Percentiles rank a stretch among this genome's conserved stretches.
Evolutionary conservation across 2,888 invertebrate species (phyloP).

Genomic region (Drosophila acutilabella): DNA sequence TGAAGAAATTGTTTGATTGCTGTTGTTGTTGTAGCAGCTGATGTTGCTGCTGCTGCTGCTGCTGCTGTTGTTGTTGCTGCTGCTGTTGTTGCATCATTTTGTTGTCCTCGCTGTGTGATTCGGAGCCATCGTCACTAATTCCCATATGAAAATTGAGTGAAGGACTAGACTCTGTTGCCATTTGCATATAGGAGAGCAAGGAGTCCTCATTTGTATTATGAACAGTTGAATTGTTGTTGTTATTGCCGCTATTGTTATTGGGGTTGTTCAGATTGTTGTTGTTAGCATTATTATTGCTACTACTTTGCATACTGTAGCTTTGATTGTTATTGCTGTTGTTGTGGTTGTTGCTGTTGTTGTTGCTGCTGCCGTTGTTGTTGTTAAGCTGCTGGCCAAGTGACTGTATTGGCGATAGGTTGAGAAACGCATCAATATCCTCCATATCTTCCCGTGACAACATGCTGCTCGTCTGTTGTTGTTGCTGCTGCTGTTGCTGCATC

Average conservation of each 20-base stretch:
- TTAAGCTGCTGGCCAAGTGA: slow-evolving; percentile 56
- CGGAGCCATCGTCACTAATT: slow-evolving; percentile 79
- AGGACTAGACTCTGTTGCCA: slow-evolving; percentile 79
- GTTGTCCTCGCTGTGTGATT: slow-evolving; percentile 78
- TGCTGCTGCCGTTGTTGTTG: slow-evolving; percentile 37
- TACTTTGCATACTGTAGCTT: slow-evolving; percentile 20
- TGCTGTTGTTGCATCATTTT: slow-evolving; percentile 60
- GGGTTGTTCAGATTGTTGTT: slow-evolving; percentile 38
- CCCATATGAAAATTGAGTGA: slow-evolving; percentile 83
- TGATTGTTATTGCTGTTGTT: slow-evolving; percentile 36
- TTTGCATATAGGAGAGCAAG: slow-evolving; percentile 84
- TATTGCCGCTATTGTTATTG: slow-evolving; percentile 19
- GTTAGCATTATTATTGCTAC: slow-evolving; percentile 35
- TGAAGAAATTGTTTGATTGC: slow-evolving; percentile 65
- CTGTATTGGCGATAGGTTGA: slow-evolving; percentile 81
- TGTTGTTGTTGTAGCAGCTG: slow-evolving; percentile 56
- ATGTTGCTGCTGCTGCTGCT: slow-evolving; percentile 55
- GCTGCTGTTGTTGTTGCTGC: slow-evolving; percentile 38
- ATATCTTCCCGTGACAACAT: slow-evolving; percentile 76
- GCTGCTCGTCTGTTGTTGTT: slow-evolving; percentile 53
- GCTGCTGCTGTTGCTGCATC: slow-evolving; percentile 46
- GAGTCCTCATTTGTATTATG: slow-evolving; percentile 81
- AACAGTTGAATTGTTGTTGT: slow-evolving; percentile 50
- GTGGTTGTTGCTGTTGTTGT: slow-evolving; percentile 30
- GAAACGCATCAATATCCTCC: slow-evolving; percentile 83